A percentile compares a stretch with the other conserved stretches of the same genome.
These are phyloP conservation scores for Eutolmus rufibarbis DNA, from an alignment of 2,888 invertebrate genomes.

Conservation along the genomic window DNA sequence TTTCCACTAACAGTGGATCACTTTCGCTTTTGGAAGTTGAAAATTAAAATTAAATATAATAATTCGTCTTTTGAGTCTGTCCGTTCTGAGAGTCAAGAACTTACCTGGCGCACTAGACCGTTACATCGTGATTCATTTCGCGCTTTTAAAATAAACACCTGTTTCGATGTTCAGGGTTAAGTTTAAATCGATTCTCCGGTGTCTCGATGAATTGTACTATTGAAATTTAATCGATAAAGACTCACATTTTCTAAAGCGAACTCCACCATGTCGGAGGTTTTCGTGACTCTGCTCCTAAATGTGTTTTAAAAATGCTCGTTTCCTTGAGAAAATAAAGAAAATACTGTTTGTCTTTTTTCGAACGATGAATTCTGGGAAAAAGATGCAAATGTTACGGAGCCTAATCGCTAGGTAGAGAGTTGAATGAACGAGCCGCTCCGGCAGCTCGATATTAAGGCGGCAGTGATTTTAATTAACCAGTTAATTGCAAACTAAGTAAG, in stretches of 20 bases:
- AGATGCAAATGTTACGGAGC: constrained; percentile 20
- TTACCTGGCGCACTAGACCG: constrained; percentile 9
- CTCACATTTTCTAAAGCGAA: constrained; percentile 58
- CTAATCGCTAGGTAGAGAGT: background rate
- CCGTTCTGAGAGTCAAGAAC: background rate
- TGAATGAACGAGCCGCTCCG: constrained; percentile 22
- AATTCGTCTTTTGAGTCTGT: background rate
- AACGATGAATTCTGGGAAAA: constrained; percentile 32
- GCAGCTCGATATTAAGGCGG: background rate
- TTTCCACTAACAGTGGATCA: background rate
- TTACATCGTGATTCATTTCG: constrained; percentile 5
- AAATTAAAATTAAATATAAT: background rate
- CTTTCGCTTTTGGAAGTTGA: background rate
- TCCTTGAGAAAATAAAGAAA: background rate
- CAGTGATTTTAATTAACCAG: constrained; percentile 12
- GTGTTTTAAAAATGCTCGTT: background rate
- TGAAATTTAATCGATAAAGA: constrained; percentile 40
- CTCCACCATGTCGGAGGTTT: constrained; percentile 54
- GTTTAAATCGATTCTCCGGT: background rate
- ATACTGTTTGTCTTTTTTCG: background rate
- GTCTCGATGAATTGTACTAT: background rate
- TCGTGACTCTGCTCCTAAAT: background rate
- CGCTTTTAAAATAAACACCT: background rate
- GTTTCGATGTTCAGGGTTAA: background rate
- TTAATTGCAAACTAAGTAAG: constrained; percentile 1